phyloP scores from a whole-genome alignment of 2,797 vertebrate species.

The Leptatherina wallacei region DNA sequence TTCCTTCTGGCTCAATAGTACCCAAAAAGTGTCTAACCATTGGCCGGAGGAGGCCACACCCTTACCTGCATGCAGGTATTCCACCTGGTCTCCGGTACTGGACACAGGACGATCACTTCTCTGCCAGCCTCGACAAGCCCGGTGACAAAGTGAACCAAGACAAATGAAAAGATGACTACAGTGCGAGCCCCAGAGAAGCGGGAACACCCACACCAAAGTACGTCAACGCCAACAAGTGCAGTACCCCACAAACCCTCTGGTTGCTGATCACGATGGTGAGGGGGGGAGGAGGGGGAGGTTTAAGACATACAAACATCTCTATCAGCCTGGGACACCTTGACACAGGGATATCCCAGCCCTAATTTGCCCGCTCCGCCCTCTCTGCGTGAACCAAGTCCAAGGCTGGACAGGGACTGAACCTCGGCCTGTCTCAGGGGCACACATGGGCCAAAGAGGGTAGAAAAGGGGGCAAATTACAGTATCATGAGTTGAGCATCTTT shows the following conservation, averaged over 20 bases:
- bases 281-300: conserved; percentile 45
- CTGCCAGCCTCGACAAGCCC: conserved; percentile 46
- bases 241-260: conserved; percentile 44
- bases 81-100: conserved; percentile 67
- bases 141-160: conserved; percentile 61
- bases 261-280: conserved; percentile 38
- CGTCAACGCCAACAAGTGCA: conserved; percentile 39
- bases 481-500: conserved; percentile 63
- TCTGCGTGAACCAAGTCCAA: conserved; percentile 21
- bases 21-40: conserved; percentile 6
- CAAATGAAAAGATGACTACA: conserved; percentile 22
- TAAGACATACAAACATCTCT: conserved; percentile 64
- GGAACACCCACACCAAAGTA: conserved; percentile 82
- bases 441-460: conserved; percentile 38
- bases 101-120: conserved; percentile 52
- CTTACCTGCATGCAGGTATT: conserved; percentile 82
- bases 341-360: conserved; percentile 82
- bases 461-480: conserved; percentile 38
- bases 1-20: background rate
- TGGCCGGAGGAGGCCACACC: conserved; percentile 51
- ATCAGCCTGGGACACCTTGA: conserved; percentile 81
- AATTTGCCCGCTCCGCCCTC: conserved; percentile 62
- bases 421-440: conserved; percentile 31
- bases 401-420: background rate
- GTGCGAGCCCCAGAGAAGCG: conserved; percentile 32